Base-by-base conservation (phyloP, 2,797 vertebrate species). In the Tragelaphus oryx region DNA sequence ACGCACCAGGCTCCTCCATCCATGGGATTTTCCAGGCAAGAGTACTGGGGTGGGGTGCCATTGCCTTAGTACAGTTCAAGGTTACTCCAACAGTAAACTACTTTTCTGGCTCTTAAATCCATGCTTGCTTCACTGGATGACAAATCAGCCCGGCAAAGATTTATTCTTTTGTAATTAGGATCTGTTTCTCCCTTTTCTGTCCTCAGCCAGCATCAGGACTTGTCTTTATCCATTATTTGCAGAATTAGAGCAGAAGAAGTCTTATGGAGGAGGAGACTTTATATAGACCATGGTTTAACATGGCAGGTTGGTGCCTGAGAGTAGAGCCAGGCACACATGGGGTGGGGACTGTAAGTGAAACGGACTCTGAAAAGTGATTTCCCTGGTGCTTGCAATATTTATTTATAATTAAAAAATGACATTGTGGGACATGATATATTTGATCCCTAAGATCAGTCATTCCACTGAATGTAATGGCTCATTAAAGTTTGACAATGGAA, bases 331-430 rank as follows among this genome's bases (percentile, higher is more conserved):
- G 20, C 37, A 71, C 30, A 52, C 41, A 41, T 87, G 41, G 41
- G 90, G 59, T 13, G 65, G 79, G n/a, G 3, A 7, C 80, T 65
- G 3, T 74, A 87, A 89, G 17, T 55, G 75, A 48, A 79, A 80
- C 8, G 16, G 8, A 12, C n/a, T 94, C 22, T 84, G 44, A 37
- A 22, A 91, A 87, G 54, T 59, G 52, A 83, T 87, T 96, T 84
- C 59, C 57, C 60, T 87, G 54, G 81, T 87, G 60, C 41, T 94
- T 91, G 79, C 24, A 78, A 14, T 81, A 71, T 97, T 96, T 95
- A 92, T 93, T 92, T 91, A 80, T 75, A 74, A 82, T 68, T 4
- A 79, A 87, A 95, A 94, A 80, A 93, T 92, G n/a, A 76, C 41
- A 30, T 85, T 74, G 26, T 87, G 20, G 30, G 37, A 30, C 26